These are phyloP conservation scores for Camponotus floridanus DNA, from an alignment of 1,140 invertebrate species.

Conservation along the genomic window DNA sequence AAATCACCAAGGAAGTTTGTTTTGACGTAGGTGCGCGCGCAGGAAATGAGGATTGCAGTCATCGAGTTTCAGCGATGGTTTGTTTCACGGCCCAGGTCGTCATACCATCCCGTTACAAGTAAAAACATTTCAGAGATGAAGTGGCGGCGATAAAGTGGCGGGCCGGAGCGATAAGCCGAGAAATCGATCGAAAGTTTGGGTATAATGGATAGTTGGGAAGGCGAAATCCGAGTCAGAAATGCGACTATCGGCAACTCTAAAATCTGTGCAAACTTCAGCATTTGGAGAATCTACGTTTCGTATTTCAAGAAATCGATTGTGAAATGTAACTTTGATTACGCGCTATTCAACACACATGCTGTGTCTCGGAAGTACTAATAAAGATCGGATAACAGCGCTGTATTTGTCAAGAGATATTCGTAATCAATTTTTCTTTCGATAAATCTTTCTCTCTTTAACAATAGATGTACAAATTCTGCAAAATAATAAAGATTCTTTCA, in stretches of 20 bases:
- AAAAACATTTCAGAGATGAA: slow-evolving; percentile 48
- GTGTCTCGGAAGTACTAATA: slow-evolving; percentile 3
- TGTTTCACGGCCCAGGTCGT: slow-evolving; percentile 47
- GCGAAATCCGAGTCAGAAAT: slow-evolving; percentile 52
- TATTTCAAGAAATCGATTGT: slow-evolving; percentile 42
- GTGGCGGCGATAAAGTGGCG: slow-evolving; percentile 29
- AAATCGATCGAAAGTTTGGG: slow-evolving; percentile 56
- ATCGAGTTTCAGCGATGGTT: slow-evolving; percentile 40
- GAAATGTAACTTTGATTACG: slow-evolving; percentile 25
- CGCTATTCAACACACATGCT: slow-evolving; percentile 2
- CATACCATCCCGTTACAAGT: slow-evolving; percentile 38
- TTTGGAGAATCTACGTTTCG: slow-evolving; percentile 24
- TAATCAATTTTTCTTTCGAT: neutral
- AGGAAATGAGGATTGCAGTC: neutral
- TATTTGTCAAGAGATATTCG: neutral
- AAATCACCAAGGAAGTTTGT: neutral
- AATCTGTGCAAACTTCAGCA: slow-evolving; percentile 37
- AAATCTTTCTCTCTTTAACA: neutral
- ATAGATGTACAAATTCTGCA: neutral
- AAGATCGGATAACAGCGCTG: slow-evolving; percentile 7
- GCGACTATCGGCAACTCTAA: slow-evolving; percentile 30
- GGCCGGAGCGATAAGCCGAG: slow-evolving; percentile 46
- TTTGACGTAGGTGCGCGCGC: neutral
- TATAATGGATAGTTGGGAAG: slow-evolving; percentile 54
- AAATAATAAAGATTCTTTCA: neutral